Evolutionary conservation across 2,797 vertebrate species (phyloP).

Genomic region (Kryptopterus vitreolus): DNA sequence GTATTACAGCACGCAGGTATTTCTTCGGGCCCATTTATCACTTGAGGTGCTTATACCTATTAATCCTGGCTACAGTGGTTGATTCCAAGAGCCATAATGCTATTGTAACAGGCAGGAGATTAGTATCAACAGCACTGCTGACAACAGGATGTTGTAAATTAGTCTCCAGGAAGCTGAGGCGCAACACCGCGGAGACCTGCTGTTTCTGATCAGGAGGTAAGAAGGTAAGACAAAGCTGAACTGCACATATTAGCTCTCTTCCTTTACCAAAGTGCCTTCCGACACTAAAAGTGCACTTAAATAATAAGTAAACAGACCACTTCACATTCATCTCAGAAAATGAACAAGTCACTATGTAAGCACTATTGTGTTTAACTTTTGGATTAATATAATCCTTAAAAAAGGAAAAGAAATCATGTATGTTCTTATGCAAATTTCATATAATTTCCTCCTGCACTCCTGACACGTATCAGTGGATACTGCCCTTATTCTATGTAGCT

Average conservation of each 20-base stretch:
- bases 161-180: conserved; percentile 44
- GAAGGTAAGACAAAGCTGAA: conserved; percentile 12
- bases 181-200: conserved; percentile 17
- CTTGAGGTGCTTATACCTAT: conserved; percentile 41
- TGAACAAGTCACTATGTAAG: not conserved
- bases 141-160: conserved; percentile 55
- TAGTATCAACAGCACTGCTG: conserved; percentile 50
- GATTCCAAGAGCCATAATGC: conserved; percentile 18
- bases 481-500: not conserved
- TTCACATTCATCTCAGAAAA: too few relatives aligned
- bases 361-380: not conserved
- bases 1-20: conserved; percentile 3
- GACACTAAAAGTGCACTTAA: not conserved
- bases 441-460: not conserved
- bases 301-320: not conserved
- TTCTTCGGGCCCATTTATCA: conserved; percentile 29
- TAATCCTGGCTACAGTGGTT: conserved; percentile 10
- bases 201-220: conserved; percentile 44
- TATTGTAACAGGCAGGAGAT: conserved; percentile 42
- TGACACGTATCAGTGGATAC: not conserved
- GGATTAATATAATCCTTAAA: not conserved
- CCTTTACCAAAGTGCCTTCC: not conserved
- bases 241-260: not conserved
- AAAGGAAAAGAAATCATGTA: not conserved
- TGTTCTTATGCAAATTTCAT: too few relatives aligned